Base-by-base conservation (phyloP, 2,113 vertebrate species). In the Scomber scombrus region DNA sequence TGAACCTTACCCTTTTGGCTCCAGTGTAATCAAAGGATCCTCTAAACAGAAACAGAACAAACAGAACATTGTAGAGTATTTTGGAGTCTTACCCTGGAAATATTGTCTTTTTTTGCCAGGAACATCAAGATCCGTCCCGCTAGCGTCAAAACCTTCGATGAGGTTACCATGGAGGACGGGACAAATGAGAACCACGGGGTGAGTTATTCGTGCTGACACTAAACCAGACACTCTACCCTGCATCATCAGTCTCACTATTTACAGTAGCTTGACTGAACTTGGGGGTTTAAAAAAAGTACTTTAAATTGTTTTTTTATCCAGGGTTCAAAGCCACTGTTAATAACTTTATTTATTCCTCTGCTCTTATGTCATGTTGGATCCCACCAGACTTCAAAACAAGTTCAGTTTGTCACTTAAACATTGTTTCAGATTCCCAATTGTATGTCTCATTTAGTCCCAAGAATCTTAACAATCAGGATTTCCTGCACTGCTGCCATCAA, bases 61-160 rank as follows among this genome's bases (percentile, higher is more conserved):
- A 21, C 52, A 64, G 62, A 65, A 64, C 11, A 16, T 71, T 76
- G 43, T 11, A 26, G 2, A 26, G 23, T 62, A 3, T 65, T 74
- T 65, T 66, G 19, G 55, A 72, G 34, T 75, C 75, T 82, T 29
- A 87, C n/a, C 3, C n/a, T 65, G 26, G 56, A 80, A 74, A 52
- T 85, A 45, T 82, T 60, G 58, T 82, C 49, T 75, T 60, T 86
- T 82, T 14, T 52, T 31, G 11, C 73, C 74, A 96, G 95, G 93
- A 96, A 88, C 89, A 93, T 95, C 84, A 95, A 97, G 92, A 94
- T 96, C 85, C 94, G 96, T 52, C 97, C 97, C 5, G 93, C 93
- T 66, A 97, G 96, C 54, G 94, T 97, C 79, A 98, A 97, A 93
- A 98, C 96, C 1, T 98, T 97, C 75, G 97, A 97, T 67, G 96